A percentile compares a stretch with the other conserved stretches of the same genome.
Conservation (phyloP, 2,888 invertebrate genomes). For the Clitarchus hookeri region DNA sequence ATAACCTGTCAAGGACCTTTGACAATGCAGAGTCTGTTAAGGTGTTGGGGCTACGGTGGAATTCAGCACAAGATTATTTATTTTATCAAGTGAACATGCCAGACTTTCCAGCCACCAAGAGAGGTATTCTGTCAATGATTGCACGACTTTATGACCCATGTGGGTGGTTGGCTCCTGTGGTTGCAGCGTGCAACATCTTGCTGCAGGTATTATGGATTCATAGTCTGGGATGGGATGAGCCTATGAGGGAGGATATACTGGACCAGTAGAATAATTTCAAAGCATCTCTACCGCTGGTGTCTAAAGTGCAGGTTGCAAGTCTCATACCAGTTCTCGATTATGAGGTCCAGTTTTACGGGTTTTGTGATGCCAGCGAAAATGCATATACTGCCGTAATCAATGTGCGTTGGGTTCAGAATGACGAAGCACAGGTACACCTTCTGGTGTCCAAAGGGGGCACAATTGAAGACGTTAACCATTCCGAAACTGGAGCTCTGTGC, state of each 20-base stretch:
- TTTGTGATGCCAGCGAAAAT: background rate
- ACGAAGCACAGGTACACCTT: background rate
- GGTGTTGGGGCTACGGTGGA: background rate
- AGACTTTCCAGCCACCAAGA: background rate
- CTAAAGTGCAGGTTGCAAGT: no score
- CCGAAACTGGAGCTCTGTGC: background rate
- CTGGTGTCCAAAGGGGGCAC: background rate
- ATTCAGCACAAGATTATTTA: background rate
- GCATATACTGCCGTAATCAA: background rate
- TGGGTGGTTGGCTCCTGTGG: background rate
- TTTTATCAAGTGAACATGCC: background rate
- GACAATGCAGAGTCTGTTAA: background rate
- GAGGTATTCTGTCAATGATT: background rate
- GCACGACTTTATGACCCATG: background rate
- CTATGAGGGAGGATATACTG: background rate
- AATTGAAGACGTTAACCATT: background rate
- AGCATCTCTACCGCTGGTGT: no score
- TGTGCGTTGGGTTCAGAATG: background rate
- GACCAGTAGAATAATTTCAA: background rate
- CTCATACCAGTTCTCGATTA: background rate
- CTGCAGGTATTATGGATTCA: background rate
- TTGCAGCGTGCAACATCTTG: no score
- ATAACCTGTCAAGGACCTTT: background rate
- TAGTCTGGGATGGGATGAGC: background rate
- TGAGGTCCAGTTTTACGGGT: background rate